Evolutionary conservation across 2,113 vertebrate species (phyloP).

Genomic region (Phyllostomus hastatus): DNA sequence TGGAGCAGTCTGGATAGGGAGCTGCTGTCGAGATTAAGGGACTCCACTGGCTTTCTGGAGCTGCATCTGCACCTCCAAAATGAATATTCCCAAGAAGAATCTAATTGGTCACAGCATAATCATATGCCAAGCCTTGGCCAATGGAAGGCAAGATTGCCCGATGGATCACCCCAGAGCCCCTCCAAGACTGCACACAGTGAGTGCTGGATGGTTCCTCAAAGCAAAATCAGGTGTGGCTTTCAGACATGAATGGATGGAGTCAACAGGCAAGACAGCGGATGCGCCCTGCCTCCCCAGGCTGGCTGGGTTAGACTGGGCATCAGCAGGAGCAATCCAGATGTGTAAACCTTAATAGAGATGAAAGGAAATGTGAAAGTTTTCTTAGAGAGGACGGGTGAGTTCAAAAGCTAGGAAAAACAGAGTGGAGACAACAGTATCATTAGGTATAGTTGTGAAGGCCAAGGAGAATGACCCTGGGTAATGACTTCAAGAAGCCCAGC

Average conservation of each 20-base stretch:
- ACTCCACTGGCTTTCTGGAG: background rate
- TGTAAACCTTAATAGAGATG: slow-evolving; percentile 32
- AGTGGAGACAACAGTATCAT: background rate
- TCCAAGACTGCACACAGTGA: background rate
- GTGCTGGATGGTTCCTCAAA: background rate
- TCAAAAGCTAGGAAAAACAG: slow-evolving; percentile 43
- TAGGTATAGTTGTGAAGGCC: background rate
- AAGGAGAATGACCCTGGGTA: slow-evolving; percentile 27
- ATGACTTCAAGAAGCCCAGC: slow-evolving; percentile 58
- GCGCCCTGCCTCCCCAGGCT: background rate
- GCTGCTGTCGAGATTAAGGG: accelerated
- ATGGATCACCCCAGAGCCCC: background rate
- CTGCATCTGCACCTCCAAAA: background rate
- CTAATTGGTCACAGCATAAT: background rate
- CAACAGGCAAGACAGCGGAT: background rate
- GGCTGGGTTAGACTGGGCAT: background rate
- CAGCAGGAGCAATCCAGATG: slow-evolving; percentile 15
- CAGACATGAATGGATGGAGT: background rate
- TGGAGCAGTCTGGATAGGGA: background rate
- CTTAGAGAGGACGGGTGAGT: background rate
- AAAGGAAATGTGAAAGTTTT: slow-evolving; percentile 42
- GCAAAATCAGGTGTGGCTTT: background rate
- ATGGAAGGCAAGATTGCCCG: too few relatives aligned
- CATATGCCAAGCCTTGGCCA: background rate
- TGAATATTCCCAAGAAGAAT: background rate